phyloP scores from a whole-genome alignment of 2,113 vertebrate genomes.

The Vulpes lagopus region DNA sequence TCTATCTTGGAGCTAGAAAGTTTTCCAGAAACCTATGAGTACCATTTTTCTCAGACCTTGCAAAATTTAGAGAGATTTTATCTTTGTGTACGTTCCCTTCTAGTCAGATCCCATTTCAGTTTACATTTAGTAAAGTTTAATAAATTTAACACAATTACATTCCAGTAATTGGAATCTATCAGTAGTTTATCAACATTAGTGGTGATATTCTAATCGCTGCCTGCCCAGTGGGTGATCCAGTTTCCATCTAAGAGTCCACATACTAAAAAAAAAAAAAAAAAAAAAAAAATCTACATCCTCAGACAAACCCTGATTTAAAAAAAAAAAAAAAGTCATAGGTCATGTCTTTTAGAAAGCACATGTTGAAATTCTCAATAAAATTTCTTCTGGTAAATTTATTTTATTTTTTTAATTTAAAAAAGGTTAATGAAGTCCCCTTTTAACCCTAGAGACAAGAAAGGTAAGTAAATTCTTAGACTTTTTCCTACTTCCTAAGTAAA shows the following conservation, averaged over 20 bases:
- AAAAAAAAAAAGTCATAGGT: neutral
- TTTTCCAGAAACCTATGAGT: neutral
- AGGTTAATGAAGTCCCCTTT: slow-evolving; percentile 52
- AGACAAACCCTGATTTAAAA: too few species aligned
- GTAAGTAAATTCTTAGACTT: slow-evolving; percentile 36
- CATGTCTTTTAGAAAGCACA: neutral
- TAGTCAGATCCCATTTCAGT: too few species aligned
- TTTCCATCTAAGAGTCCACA: neutral
- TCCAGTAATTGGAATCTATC: neutral
- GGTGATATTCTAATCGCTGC: too few species aligned
- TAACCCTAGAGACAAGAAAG: slow-evolving; percentile 58
- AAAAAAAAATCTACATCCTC: neutral
- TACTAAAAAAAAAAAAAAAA: too few species aligned
- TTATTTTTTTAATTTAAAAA: slow-evolving; percentile 63
- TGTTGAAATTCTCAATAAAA: neutral
- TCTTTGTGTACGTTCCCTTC: neutral
- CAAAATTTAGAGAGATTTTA: neutral
- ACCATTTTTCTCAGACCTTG: neutral
- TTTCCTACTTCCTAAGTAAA: slow-evolving; percentile 43
- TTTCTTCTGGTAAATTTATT: too few species aligned
- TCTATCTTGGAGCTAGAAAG: neutral
- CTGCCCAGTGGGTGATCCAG: neutral
- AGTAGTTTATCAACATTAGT: neutral
- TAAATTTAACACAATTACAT: neutral
- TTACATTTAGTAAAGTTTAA: neutral